A percentile compares a stretch with the other conserved stretches of the same genome.
Conservation (phyloP, 2,113 vertebrate genomes). For the Nothobranchius furzeri region DNA sequence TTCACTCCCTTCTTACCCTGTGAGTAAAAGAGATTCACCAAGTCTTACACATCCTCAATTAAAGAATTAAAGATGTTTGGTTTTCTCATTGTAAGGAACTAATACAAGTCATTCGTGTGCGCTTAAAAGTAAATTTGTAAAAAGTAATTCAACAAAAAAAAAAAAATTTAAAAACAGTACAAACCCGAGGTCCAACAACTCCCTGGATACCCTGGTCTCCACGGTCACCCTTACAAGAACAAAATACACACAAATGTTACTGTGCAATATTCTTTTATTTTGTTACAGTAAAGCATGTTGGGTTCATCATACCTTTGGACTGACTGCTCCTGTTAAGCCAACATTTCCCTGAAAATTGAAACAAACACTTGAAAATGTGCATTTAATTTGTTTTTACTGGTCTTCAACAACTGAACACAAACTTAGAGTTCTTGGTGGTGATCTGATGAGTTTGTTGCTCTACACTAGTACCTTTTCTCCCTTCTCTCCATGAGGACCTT, state of each 20-base stretch:
- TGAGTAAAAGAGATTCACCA: conserved; percentile 41
- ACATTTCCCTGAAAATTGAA: conserved; percentile 77
- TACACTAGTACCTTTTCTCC: conserved; percentile 80
- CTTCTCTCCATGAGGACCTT: conserved; percentile 74
- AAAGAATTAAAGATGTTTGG: background rate
- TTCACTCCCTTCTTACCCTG: conserved; percentile 85
- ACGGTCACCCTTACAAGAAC: conserved; percentile 70
- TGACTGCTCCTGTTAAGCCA: conserved; percentile 78
- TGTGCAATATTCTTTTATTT: background rate
- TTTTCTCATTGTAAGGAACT: conserved; percentile 15
- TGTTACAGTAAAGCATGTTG: conserved; percentile 1
- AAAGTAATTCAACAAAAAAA: conserved; percentile 11
- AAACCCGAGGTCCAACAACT: conserved; percentile 73
- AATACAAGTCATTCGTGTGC: conserved; percentile 6
- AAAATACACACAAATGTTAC: conserved; percentile 5
- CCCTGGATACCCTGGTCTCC: conserved; percentile 79
- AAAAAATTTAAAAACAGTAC: conserved; percentile 18
- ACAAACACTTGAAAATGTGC: conserved; percentile 3
- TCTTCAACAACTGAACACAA: background rate
- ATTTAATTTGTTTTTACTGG: background rate
- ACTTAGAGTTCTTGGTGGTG: background rate
- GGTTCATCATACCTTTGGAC: conserved; percentile 78
- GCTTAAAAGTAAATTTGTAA: conserved; percentile 23
- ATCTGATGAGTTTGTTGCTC: background rate
- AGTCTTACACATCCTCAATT: conserved; percentile 9